Evolutionary conservation across 2,113 vertebrate species (phyloP).

Genomic region (Anseranas semipalmata): DNA sequence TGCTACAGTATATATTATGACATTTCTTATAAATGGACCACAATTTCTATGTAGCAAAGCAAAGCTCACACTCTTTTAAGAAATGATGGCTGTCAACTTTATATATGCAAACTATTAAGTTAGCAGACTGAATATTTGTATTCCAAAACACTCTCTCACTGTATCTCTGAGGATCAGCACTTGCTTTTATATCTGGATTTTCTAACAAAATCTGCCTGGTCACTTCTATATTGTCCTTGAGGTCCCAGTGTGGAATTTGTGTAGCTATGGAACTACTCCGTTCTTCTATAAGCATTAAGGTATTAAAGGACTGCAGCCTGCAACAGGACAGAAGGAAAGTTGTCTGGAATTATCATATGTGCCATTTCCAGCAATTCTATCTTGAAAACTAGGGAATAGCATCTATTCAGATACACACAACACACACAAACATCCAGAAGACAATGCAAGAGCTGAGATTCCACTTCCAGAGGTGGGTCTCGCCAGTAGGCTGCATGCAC

Average conservation of each 20-base stretch:
- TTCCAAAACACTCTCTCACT: background rate
- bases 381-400: background rate
- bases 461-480: background rate
- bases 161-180: background rate
- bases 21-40: background rate
- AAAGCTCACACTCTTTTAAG: background rate
- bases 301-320: background rate
- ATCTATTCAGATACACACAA: background rate
- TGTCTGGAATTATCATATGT: background rate
- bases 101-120: background rate
- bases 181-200: background rate
- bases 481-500: background rate
- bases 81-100: background rate
- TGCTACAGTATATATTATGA: background rate
- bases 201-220: background rate
- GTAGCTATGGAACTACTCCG: background rate
- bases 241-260: background rate
- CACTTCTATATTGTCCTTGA: background rate
- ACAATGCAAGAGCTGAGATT: background rate
- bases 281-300: background rate
- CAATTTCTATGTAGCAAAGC: background rate
- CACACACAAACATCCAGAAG: background rate
- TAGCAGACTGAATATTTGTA: rapidly evolving
- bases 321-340: background rate
- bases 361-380: background rate